phyloP scores from a whole-genome alignment of 2,888 invertebrate species.

The Mongoloraphidia duomilia region DNA sequence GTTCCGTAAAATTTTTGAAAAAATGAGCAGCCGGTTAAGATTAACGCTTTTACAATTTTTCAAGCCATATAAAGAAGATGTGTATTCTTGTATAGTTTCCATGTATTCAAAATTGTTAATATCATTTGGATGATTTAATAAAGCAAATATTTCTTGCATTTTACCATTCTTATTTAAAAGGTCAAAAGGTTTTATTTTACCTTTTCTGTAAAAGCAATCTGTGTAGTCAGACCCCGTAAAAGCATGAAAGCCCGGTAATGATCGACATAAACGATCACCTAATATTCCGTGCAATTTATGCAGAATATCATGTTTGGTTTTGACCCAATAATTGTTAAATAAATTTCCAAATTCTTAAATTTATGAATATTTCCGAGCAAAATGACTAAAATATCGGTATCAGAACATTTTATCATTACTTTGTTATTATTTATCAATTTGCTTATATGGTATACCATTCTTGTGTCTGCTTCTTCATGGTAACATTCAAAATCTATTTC shows the following conservation, averaged over 20 bases:
- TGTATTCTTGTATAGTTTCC: conserved; percentile 16
- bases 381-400: conserved; percentile 12
- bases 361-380: conserved; percentile 12
- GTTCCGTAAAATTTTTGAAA: conserved; percentile 16
- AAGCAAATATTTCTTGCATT: conserved; percentile 15
- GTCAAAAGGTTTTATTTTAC: conserved; percentile 15
- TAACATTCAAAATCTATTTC: conserved; percentile 6
- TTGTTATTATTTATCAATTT: conserved; percentile 6
- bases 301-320: conserved; percentile 5
- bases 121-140: conserved; percentile 11
- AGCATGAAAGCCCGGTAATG: conserved; percentile 13
- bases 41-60: conserved; percentile 13
- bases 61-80: conserved; percentile 15
- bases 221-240: conserved; percentile 15
- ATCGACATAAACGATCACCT: conserved; percentile 7
- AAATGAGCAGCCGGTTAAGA: conserved; percentile 15
- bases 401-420: conserved; percentile 11
- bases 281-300: conserved; percentile 9
- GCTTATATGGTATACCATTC: conserved; percentile 10
- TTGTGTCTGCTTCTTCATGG: conserved; percentile 12
- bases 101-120: conserved; percentile 13
- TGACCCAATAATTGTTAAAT: not conserved
- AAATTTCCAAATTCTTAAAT: conserved; percentile 6
- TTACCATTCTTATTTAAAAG: conserved; percentile 5
- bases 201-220: conserved; percentile 13